Base-by-base conservation (phyloP, 2,113 vertebrate species). In the Coregonus clupeaformis region DNA sequence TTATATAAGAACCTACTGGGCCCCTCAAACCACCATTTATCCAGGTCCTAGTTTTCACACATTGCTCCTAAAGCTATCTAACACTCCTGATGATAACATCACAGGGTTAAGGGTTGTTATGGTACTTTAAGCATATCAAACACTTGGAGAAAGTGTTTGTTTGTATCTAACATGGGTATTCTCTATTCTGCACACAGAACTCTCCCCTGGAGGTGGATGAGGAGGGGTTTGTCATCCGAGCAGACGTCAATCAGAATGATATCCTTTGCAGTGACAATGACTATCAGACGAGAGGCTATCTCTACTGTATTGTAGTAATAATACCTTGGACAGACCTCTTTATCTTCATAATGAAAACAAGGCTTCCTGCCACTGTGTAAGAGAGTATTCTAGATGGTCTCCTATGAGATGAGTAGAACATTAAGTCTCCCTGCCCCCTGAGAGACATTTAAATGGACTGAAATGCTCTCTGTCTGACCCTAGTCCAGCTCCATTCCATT, bases 211-310 rank as follows among this genome's bases (percentile, higher is more conserved):
- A 97, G 79, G 96, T 98, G 71, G 97, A 99, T 0, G 97, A 98
- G 3, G 97, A 99, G 57, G 97, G 97, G 1, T 98, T 97, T 83
- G 95, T 95, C 0, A 94, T 98, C 81, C 94, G 97, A 68, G 93
- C 95, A 0, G 96, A 98, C 24, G 59, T 79, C 30, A 74, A 87
- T 16, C 93, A 83, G 72, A 96, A 93, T 77, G 90, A 95, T 98
- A 99, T 98, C 97, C 96, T 97, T 92, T 42, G 36, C 20, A 52
- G 4, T 52, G 14, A 52, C 49, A 52, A 14, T 52, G 49, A 18
- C 49, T 18, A 52, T 16, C 49, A 52, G 49, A 16, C 16, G 16
- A 52, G 13, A 16, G 49, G 47, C 47, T 49, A 11, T 49, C 14
- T 42, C 36, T 49, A 49, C 14, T 49, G 47, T 42, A 42, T 42